Conservation (phyloP, 2,797 vertebrate species). For the Valencia hispanica region DNA sequence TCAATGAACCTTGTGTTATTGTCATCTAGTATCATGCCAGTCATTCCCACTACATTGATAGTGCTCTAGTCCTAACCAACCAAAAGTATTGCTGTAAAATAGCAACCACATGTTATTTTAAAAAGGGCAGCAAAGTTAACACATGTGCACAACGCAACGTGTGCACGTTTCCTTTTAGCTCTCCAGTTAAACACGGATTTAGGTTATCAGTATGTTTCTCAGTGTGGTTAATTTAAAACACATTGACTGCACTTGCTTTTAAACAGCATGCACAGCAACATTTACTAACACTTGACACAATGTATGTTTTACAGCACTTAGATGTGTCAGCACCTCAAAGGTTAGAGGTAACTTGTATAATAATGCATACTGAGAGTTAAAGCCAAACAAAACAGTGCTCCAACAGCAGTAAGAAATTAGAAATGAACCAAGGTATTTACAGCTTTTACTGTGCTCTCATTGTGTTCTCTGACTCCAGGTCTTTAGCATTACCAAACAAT, state of each 20-base stretch:
- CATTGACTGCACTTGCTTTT: neutral
- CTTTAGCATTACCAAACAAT: constrained; percentile 74
- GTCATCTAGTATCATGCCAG: too few relatives aligned
- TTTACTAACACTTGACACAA: neutral
- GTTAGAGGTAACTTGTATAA: constrained; percentile 27
- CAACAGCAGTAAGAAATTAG: constrained; percentile 43
- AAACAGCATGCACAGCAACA: neutral
- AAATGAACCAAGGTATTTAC: constrained; percentile 60
- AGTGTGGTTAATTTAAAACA: neutral
- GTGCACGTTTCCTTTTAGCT: neutral
- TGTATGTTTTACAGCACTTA: constrained; percentile 5
- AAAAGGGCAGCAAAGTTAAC: neutral
- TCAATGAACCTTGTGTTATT: too few relatives aligned
- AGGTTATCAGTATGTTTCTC: neutral
- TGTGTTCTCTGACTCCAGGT: constrained; percentile 70
- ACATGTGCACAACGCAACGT: neutral
- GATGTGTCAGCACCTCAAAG: neutral
- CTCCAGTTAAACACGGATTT: neutral
- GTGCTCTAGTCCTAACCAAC: too few relatives aligned
- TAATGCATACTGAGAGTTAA: constrained; percentile 37
- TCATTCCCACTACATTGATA: too few relatives aligned
- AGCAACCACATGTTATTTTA: too few relatives aligned
- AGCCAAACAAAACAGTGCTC: constrained; percentile 22
- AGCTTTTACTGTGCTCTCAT: constrained; percentile 69
- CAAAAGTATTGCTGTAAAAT: too few relatives aligned